These are phyloP conservation scores for Mungos mungo DNA, from an alignment of 2,113 vertebrate species.

Conservation along the genomic window DNA sequence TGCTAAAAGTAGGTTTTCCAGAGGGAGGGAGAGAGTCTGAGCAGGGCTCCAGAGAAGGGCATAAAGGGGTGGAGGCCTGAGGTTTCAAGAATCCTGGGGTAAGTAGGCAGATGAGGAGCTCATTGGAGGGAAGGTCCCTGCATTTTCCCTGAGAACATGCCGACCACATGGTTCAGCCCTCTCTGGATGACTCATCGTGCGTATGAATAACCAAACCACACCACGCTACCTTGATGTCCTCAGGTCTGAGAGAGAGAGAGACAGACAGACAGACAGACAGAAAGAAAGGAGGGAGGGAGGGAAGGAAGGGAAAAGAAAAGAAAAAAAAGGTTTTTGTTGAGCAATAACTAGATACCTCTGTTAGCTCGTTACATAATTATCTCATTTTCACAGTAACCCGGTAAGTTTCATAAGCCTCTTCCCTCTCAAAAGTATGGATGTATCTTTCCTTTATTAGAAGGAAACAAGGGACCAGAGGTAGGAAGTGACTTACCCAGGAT, in stretches of 20 bases:
- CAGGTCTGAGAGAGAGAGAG: neutral
- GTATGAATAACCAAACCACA: neutral
- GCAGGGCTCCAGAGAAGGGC: neutral
- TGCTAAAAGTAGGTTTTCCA: neutral
- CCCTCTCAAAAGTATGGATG: neutral
- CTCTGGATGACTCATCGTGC: neutral
- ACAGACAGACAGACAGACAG: neutral
- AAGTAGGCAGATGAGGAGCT: neutral
- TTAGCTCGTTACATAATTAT: neutral
- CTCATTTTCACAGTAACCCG: slow-evolving; percentile 21
- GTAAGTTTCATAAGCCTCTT: neutral
- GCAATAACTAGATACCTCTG: neutral
- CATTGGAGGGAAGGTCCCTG: neutral
- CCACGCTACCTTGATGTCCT: neutral
- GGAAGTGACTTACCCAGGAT: neutral
- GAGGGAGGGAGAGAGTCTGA: neutral
- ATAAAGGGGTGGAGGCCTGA: neutral
- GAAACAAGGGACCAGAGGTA: neutral
- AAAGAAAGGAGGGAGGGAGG: too few species aligned
- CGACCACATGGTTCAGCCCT: neutral
- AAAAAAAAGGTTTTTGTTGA: neutral
- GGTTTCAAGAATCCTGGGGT: neutral
- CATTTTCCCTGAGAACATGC: neutral
- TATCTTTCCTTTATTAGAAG: neutral
- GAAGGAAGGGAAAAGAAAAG: neutral